phyloP scores from a whole-genome alignment of 2,888 invertebrate species.

The Lepidochitona cinerea region DNA sequence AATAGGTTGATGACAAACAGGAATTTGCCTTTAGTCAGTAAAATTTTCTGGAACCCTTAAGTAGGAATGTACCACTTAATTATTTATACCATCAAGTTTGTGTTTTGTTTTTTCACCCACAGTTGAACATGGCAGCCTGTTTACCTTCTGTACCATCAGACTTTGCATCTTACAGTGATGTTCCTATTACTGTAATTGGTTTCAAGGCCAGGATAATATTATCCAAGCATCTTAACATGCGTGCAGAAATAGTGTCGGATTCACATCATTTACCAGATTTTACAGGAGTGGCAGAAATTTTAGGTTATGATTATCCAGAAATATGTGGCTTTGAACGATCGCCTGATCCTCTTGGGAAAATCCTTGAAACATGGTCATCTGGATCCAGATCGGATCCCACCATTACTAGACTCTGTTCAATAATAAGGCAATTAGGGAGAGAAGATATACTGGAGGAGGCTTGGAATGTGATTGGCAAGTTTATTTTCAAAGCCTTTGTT shows the following conservation, averaged over 20 bases:
- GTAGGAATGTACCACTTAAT: too few species aligned
- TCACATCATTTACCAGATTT: slow-evolving; percentile 44
- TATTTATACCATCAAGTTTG: too few species aligned
- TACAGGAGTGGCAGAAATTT: slow-evolving; percentile 13
- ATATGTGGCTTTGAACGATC: slow-evolving; percentile 38
- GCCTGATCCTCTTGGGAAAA: slow-evolving; percentile 43
- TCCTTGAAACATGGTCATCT: slow-evolving; percentile 46
- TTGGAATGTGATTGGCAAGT: slow-evolving; percentile 43
- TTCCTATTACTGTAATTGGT: slow-evolving; percentile 42
- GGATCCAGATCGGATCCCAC: slow-evolving; percentile 44
- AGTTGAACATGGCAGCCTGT: too few species aligned
- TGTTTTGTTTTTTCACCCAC: too few species aligned
- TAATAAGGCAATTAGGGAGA: slow-evolving; percentile 39
- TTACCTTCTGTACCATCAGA: slow-evolving; percentile 18
- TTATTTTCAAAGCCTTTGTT: too few species aligned
- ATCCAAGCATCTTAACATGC: slow-evolving; percentile 41
- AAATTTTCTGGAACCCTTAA: too few species aligned
- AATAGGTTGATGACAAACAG: too few species aligned
- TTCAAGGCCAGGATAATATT: slow-evolving; percentile 37
- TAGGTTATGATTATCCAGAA: slow-evolving; percentile 3
- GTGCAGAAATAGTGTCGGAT: slow-evolving; percentile 34
- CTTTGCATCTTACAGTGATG: slow-evolving; percentile 23
- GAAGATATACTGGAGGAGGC: slow-evolving; percentile 49
- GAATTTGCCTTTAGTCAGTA: too few species aligned
- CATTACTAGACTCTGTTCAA: slow-evolving; percentile 44